phyloP scores from a whole-genome alignment of 2,888 invertebrate genomes.

The Papilio protenor region DNA sequence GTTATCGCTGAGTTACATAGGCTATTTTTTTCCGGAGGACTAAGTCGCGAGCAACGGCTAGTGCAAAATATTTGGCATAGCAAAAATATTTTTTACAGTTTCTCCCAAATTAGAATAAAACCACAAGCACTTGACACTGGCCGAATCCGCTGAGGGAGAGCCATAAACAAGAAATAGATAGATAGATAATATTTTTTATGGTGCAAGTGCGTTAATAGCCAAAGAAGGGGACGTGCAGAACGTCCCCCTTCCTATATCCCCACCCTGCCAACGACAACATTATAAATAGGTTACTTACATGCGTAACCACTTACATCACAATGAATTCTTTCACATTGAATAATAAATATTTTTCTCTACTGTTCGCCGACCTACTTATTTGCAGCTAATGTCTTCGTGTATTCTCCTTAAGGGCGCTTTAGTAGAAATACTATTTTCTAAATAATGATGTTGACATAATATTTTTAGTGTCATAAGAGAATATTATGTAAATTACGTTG shows the following conservation, averaged over 20 bases:
- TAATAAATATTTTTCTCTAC: background rate
- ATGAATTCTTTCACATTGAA: background rate
- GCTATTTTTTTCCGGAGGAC: no score
- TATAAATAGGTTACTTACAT: background rate
- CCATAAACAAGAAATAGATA: no score
- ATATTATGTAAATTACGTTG: background rate
- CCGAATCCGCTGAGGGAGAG: no score
- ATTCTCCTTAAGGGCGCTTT: background rate
- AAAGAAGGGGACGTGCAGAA: background rate
- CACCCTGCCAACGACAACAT: background rate
- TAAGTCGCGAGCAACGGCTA: no score
- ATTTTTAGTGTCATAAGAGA: background rate
- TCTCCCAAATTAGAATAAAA: no score
- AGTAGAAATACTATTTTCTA: background rate
- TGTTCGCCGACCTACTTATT: background rate
- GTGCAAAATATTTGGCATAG: no score
- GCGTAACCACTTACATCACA: background rate
- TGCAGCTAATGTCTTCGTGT: background rate
- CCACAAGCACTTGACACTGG: no score
- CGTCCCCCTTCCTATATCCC: background rate
- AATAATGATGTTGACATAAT: slow-evolving; percentile 1
- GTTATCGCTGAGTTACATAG: no score
- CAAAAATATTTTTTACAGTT: no score
- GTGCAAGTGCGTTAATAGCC: no score
- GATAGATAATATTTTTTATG: no score